phyloP scores from a whole-genome alignment of 2,113 vertebrate species.

The Sylvilagus bachmani region DNA sequence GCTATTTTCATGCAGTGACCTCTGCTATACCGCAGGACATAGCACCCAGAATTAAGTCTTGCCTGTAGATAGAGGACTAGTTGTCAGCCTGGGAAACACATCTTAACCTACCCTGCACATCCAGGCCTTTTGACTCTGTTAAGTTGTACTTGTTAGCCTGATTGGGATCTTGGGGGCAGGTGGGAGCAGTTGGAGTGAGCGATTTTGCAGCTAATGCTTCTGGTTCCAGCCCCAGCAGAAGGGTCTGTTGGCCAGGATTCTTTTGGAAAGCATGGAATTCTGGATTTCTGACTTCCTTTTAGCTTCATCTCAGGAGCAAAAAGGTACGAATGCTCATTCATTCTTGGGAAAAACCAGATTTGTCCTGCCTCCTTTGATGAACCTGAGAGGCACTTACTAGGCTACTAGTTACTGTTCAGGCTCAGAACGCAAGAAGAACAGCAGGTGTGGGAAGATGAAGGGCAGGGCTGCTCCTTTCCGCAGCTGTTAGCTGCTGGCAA shows the following conservation, averaged over 20 bases:
- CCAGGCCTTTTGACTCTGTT: neutral
- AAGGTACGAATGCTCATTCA: neutral
- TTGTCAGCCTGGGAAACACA: neutral
- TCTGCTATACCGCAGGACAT: neutral
- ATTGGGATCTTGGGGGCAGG: neutral
- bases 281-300: neutral
- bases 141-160: neutral
- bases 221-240: neutral
- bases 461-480: accelerated
- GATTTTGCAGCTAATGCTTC: neutral
- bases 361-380: neutral
- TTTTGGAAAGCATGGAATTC: neutral
- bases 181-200: neutral
- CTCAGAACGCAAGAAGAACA: neutral
- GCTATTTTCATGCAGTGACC: neutral
- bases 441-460: neutral
- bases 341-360: neutral
- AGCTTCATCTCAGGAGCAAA: neutral
- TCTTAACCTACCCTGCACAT: no score
- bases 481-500: neutral
- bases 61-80: neutral
- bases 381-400: neutral
- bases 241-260: neutral
- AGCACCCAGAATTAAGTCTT: neutral
- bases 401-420: neutral